Evolutionary conservation across 2,888 invertebrate species (phyloP).

Genomic region (Coremacera marginata): DNA sequence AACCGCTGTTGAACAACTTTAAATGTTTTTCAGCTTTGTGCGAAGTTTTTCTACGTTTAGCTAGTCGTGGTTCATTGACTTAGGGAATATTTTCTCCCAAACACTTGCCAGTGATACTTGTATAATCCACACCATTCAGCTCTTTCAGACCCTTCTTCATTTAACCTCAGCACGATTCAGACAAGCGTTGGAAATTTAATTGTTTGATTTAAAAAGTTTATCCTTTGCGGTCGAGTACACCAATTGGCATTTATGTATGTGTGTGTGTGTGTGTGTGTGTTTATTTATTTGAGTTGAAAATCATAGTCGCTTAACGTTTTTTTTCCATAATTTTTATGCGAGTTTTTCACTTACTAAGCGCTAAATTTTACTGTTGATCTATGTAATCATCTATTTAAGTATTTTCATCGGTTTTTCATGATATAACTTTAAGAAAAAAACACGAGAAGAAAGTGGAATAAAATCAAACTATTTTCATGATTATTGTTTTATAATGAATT

Average conservation of each 20-base stretch:
- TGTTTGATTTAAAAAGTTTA: conserved; percentile 53
- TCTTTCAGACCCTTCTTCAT: background rate
- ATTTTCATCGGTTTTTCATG: background rate
- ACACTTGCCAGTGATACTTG: background rate
- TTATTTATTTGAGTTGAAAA: background rate
- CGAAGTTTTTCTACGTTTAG: background rate
- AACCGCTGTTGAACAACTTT: too few relatives aligned
- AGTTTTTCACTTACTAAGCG: background rate
- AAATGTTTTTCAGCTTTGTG: background rate
- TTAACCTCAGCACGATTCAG: conserved; percentile 36
- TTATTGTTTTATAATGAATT: too few relatives aligned
- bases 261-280: background rate
- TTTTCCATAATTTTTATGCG: background rate
- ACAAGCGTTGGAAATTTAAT: conserved; percentile 53
- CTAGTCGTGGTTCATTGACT: conserved; percentile 40
- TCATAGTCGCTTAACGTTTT: background rate
- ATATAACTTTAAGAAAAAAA: too few relatives aligned
- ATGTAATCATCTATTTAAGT: conserved; percentile 7
- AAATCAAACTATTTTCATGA: too few relatives aligned
- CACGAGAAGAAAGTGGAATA: too few relatives aligned
- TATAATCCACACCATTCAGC: background rate
- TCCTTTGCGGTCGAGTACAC: conserved; percentile 49
- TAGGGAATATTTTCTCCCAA: background rate
- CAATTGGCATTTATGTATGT: conserved; percentile 25
- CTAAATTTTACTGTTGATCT: conserved; percentile 9